Evolutionary conservation across 2,113 vertebrate species (phyloP), one percentile per base, ranked within the genome.

Genomic region (Oryzias celebensis): DNA sequence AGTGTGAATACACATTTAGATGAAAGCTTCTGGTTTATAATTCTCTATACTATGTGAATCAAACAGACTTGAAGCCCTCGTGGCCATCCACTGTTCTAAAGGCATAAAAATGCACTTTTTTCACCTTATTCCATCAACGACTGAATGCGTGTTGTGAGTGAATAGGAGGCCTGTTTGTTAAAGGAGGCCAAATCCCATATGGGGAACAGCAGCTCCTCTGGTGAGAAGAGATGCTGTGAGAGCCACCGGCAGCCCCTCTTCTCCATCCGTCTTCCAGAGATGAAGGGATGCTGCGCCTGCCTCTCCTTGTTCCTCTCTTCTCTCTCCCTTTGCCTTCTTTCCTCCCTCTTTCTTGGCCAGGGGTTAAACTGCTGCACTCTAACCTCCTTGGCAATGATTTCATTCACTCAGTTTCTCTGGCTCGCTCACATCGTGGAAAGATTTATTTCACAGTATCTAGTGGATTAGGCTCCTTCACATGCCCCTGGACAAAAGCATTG

Each of bases 361-460:
- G 93, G 96, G 95, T 96, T 96, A 97, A 96, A 95, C 93, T 96
- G 94, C 95, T 94, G 93, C 93, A 94, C 95, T 94, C 91, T 93
- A 90, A 94, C 94, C 95, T 93, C 89, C 81, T 83, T 92, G 91
- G 91, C 89, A 92, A 91, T 75, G 83, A 89, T 89, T 93, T 91
- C 84, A 87, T 88, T 90, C 88, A 88, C 76, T 86, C 72, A 12
- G 36, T 58, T 80, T 82, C 75, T 76, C 75, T 81, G 52, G 56
- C 81, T 86, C 78, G 18, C 77, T 80, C 83, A 82, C 85, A 89
- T 87, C 90, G 90, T 74, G 77, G 84, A 94, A 92, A 92, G 93
- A 92, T 92, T 94, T 94, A 90, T 92, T 95, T 93, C 93, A 91
- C 93, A 94, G 92, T 92, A 92, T 92, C 94, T 89, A 90, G 92